Evolutionary conservation across 1,140 invertebrate species (phyloP).

Genomic region (Sogatella furcifera): DNA sequence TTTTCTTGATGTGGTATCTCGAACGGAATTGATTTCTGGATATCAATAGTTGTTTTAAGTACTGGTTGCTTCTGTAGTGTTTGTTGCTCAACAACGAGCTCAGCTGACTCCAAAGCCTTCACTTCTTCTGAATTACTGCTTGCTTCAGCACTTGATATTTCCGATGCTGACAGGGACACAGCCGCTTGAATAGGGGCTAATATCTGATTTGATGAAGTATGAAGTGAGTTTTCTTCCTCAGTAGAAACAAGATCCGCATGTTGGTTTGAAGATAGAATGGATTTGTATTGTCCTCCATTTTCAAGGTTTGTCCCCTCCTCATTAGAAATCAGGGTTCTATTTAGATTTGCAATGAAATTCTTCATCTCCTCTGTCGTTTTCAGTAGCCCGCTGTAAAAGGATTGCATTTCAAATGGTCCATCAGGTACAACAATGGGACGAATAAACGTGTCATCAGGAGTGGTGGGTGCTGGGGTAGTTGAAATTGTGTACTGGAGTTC

Average conservation of each 20-base stretch:
- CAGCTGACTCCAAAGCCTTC: background rate
- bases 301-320: too few species aligned
- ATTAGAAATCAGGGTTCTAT: too few species aligned
- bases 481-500: background rate
- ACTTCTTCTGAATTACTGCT: background rate
- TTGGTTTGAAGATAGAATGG: background rate
- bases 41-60: slow-evolving; percentile 19
- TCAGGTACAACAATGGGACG: slow-evolving; percentile 10
- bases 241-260: slow-evolving; percentile 9
- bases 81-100: slow-evolving; percentile 16
- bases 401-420: background rate
- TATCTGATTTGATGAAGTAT: slow-evolving; percentile 27
- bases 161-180: slow-evolving; percentile 28
- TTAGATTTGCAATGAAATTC: too few species aligned
- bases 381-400: background rate
- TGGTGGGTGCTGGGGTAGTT: background rate
- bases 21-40: slow-evolving; percentile 22
- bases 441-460: background rate
- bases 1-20: slow-evolving; percentile 12
- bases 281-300: background rate
- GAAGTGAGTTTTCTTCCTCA: background rate
- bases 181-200: slow-evolving; percentile 37
- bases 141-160: slow-evolving; percentile 20
- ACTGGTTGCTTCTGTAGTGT: slow-evolving; percentile 14
- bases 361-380: too few species aligned